Conservation (phyloP, 2,888 invertebrate genomes). For the Heterodera filipjevi region DNA sequence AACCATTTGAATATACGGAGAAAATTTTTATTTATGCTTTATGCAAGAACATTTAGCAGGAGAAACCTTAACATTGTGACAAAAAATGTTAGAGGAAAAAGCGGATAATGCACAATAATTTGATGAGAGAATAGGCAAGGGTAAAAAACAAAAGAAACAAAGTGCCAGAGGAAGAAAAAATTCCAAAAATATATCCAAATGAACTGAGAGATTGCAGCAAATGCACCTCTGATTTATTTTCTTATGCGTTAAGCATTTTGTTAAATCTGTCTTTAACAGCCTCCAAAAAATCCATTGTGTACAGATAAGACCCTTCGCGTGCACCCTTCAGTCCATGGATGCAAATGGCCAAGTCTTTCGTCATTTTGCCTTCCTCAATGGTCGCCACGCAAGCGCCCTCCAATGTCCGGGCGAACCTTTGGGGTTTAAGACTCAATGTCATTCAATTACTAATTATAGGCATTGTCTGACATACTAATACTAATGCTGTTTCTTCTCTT, state of each 20-base stretch:
- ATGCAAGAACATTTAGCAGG: neutral
- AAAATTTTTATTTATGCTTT: neutral
- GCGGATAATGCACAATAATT: neutral
- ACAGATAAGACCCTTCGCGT: slow-evolving; percentile 71
- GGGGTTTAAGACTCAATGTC: neutral
- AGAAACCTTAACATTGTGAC: neutral
- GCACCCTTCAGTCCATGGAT: slow-evolving; percentile 77
- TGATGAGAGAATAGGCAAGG: neutral
- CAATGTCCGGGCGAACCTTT: slow-evolving; percentile 73
- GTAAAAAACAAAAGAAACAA: neutral
- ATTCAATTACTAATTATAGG: neutral
- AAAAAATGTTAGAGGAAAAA: neutral
- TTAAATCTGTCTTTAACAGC: slow-evolving; percentile 77
- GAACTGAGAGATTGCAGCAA: neutral
- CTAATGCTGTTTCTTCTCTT: too few relatives aligned
- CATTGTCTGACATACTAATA: too few relatives aligned
- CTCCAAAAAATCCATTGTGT: slow-evolving; percentile 83
- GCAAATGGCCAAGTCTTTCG: slow-evolving; percentile 84
- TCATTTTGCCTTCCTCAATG: slow-evolving; percentile 82
- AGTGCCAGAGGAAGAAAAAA: neutral
- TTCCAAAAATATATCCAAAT: neutral
- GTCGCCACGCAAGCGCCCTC: slow-evolving; percentile 84
- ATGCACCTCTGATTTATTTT: neutral
- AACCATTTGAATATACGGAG: neutral
- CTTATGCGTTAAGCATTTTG: slow-evolving; percentile 44